phyloP scores from a whole-genome alignment of 2,113 vertebrate species.

The Corvus moneduloides region DNA sequence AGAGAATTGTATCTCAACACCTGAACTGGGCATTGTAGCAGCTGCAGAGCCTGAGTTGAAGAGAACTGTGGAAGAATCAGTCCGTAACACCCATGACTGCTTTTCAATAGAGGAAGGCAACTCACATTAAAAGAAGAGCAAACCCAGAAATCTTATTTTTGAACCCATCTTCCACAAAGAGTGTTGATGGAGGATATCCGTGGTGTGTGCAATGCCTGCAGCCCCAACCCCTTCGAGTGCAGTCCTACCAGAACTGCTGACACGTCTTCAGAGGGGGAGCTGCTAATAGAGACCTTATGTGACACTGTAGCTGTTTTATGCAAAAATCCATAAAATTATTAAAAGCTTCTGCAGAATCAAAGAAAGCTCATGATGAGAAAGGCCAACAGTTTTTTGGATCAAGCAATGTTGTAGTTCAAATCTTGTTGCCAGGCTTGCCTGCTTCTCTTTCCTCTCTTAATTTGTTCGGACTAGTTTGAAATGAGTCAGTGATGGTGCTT shows the following conservation, averaged over 20 bases:
- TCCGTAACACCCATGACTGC: background rate
- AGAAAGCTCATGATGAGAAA: constrained; percentile 47
- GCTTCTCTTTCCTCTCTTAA: constrained; percentile 26
- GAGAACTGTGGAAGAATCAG: background rate
- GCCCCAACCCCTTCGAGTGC: background rate
- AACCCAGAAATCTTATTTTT: background rate
- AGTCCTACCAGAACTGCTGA: background rate
- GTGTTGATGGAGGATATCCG: background rate
- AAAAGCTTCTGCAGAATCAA: constrained; percentile 61
- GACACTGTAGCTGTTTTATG: constrained; percentile 24
- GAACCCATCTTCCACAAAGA: background rate
- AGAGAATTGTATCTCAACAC: background rate
- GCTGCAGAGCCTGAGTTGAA: background rate
- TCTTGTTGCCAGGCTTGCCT: constrained; percentile 26
- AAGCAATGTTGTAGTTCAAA: background rate
- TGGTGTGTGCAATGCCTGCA: background rate
- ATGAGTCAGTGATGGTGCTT: constrained; percentile 37
- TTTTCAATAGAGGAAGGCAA: background rate
- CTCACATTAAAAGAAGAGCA: background rate
- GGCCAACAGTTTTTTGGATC: constrained; percentile 45
- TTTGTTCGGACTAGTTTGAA: constrained; percentile 51
- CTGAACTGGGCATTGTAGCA: background rate
- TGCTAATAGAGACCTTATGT: constrained; percentile 47
- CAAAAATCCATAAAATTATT: constrained; percentile 62
- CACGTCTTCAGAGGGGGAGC: background rate